Conservation (phyloP, 2,888 invertebrate genomes). For the Choristoneura rosaceana region DNA sequence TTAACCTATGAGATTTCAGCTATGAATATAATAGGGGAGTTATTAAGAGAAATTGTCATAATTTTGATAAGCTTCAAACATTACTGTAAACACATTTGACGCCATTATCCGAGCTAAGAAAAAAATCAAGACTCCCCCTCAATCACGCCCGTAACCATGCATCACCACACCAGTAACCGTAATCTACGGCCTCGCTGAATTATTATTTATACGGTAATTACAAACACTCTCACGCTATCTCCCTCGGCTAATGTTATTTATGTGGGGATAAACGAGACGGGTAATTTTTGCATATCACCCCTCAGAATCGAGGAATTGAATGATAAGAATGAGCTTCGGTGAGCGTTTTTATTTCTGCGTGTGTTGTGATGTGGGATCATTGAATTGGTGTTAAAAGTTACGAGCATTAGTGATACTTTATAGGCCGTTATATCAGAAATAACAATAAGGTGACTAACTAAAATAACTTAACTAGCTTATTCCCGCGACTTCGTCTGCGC, state of each 20-base stretch:
- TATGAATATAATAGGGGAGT: too few relatives aligned
- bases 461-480: too few relatives aligned
- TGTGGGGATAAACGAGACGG: conserved; percentile 78
- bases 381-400: conserved; percentile 18
- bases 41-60: too few relatives aligned
- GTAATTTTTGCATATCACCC: conserved; percentile 82
- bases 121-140: conserved; percentile 32
- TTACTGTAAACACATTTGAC: not conserved
- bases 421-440: too few relatives aligned
- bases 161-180: conserved; percentile 72
- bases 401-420: not conserved
- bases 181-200: conserved; percentile 79
- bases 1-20: too few relatives aligned
- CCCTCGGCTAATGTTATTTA: conserved; percentile 79
- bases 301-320: conserved; percentile 74
- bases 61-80: not conserved
- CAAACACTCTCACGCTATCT: conserved; percentile 81
- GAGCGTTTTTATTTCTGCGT: conserved; percentile 46
- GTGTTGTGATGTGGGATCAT: conserved; percentile 28
- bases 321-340: conserved; percentile 61
- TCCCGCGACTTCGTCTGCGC: too few relatives aligned
- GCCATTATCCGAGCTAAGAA: conserved; percentile 15
- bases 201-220: conserved; percentile 86
- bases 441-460: too few relatives aligned
- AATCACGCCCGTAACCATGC: conserved; percentile 53